Percentiles rank a stretch among this genome's conserved stretches.
Conservation (phyloP, 1,140 invertebrate species). For the Eriocheir sinensis region DNA sequence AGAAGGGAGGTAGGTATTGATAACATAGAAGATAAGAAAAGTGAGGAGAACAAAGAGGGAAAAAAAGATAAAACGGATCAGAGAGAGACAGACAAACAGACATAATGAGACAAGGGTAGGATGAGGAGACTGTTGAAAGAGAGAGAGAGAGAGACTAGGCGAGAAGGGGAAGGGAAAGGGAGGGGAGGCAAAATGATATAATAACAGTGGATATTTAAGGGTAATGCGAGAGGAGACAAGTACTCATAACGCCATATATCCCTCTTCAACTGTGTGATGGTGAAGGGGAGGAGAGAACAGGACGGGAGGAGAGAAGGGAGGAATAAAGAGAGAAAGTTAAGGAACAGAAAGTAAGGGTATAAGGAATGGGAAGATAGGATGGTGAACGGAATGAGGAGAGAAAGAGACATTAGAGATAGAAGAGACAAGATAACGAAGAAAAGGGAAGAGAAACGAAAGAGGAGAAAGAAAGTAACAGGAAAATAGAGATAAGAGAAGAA, state of each 20-base stretch:
- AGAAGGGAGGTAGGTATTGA: neutral
- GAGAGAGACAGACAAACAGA: too few species aligned
- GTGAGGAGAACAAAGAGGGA: neutral
- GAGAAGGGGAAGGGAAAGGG: neutral
- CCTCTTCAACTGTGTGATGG: neutral
- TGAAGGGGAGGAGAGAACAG: neutral
- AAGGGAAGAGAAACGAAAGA: neutral
- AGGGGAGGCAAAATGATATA: too few species aligned
- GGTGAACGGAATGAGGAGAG: too few species aligned
- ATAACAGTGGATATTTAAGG: too few species aligned
- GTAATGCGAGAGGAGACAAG: too few species aligned
- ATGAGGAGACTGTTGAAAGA: too few species aligned
- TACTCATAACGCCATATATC: too few species aligned
- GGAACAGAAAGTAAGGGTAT: neutral
- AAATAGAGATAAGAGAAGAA: too few species aligned
- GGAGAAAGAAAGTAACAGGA: too few species aligned
- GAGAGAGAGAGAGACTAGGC: neutral
- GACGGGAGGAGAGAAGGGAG: neutral
- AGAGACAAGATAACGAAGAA: neutral
- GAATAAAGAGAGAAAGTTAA: neutral
- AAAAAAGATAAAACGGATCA: neutral
- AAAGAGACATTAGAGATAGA: neutral
- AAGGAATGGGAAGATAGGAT: too few species aligned
- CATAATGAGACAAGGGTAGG: too few species aligned
- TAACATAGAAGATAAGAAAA: neutral